These are phyloP conservation scores for Henricia sp. DNA, from an alignment of 53 echinoderm and acorn worm genomes.

Conservation along the genomic window DNA sequence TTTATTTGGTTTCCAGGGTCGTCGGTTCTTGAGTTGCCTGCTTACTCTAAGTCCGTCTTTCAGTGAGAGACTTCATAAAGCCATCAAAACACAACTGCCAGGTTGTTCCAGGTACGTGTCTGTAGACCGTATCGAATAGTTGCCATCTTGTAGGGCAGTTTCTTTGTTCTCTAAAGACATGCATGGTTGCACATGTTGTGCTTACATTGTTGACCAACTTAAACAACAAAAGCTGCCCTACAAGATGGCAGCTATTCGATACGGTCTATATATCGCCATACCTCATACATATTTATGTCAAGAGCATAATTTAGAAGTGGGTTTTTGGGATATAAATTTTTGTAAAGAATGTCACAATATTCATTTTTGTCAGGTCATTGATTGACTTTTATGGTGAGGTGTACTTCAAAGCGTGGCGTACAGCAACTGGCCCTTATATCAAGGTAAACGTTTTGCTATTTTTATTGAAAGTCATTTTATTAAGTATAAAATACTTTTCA, in stretches of 20 bases:
- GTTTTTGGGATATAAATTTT: not conserved
- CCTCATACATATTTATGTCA: too few relatives aligned
- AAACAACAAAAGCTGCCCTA: too few relatives aligned
- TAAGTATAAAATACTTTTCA: too few relatives aligned
- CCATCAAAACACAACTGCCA: constrained; percentile 88
- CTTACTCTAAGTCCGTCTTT: constrained; percentile 67
- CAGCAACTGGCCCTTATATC: constrained; percentile 34
- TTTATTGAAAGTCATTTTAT: too few relatives aligned
- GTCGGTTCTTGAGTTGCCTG: constrained; percentile 75
- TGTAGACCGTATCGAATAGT: not conserved
- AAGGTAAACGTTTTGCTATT: constrained; percentile 49
- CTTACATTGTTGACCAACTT: too few relatives aligned
- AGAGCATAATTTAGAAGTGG: not conserved
- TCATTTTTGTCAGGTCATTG: constrained; percentile 61
- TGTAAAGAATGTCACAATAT: too few relatives aligned
- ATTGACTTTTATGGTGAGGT: constrained; percentile 77
- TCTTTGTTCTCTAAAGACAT: not conserved
- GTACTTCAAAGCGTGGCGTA: constrained; percentile 89
- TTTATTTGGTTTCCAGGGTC: constrained; percentile 63
- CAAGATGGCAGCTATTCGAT: too few relatives aligned
- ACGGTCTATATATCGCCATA: too few relatives aligned
- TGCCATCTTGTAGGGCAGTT: not conserved
- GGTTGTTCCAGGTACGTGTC: constrained; percentile 72
- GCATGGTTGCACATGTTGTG: too few relatives aligned
- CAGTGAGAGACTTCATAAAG: constrained; percentile 77